phyloP scores from a whole-genome alignment of 2,888 invertebrate genomes.

The Pegoplata infirma region DNA sequence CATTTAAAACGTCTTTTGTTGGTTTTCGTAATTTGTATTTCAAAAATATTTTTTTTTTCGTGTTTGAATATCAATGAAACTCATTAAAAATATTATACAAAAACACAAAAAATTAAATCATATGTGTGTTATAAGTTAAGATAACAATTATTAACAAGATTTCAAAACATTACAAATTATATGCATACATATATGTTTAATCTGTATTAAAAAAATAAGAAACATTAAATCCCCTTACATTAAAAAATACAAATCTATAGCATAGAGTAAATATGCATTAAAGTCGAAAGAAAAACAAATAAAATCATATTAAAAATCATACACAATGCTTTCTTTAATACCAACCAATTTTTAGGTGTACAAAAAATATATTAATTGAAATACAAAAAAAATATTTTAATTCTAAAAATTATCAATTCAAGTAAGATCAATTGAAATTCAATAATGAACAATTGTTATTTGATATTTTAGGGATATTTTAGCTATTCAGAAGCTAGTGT shows the following conservation, averaged over 20 bases:
- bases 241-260: conserved; percentile 22
- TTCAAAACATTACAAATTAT: not conserved
- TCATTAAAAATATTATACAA: conserved; percentile 20
- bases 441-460: no score
- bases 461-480: no score
- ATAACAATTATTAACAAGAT: conserved; percentile 6
- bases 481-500: no score
- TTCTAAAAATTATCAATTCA: no score
- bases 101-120: conserved; percentile 25
- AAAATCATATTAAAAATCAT: conserved; percentile 26
- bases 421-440: no score
- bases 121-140: conserved; percentile 32
- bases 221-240: conserved; percentile 23
- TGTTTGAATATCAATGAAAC: not conserved
- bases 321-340: no score
- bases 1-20: not conserved
- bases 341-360: no score
- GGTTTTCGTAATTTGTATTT: no score
- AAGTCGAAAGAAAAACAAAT: conserved; percentile 25
- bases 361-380: no score
- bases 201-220: conserved; percentile 4
- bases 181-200: conserved; percentile 1
- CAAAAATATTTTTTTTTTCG: not conserved
- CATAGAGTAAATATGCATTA: conserved; percentile 43
- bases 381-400: no score